Conservation (phyloP, 1,140 invertebrate genomes). For the Asobara japonica region DNA sequence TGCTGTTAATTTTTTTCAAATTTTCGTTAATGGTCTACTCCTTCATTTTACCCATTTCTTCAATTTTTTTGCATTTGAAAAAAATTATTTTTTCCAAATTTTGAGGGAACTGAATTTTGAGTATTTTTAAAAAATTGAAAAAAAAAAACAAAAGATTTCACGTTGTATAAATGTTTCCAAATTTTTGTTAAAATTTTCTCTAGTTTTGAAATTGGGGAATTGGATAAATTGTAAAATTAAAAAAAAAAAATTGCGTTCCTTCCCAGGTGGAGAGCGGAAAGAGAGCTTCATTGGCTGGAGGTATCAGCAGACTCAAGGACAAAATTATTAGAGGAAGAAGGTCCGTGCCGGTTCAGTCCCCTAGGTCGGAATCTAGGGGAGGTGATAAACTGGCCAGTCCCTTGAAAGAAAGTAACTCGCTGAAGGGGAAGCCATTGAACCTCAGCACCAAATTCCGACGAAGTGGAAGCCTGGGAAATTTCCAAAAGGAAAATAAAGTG, state of each 20-base stretch:
- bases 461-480: neutral
- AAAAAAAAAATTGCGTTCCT: too few species aligned
- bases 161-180: too few species aligned
- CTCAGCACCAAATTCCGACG: neutral
- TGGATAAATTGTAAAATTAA: too few species aligned
- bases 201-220: too few species aligned
- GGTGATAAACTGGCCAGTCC: neutral
- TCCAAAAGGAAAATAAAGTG: neutral
- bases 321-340: neutral
- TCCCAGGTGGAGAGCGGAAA: neutral
- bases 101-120: neutral
- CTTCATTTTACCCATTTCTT: too few species aligned
- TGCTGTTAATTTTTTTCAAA: too few species aligned
- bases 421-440: neutral
- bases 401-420: neutral
- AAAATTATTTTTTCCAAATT: too few species aligned
- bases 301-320: neutral
- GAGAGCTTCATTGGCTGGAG: neutral
- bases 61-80: too few species aligned
- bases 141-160: too few species aligned
- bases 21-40: too few species aligned
- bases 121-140: too few species aligned
- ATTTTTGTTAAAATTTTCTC: too few species aligned
- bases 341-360: neutral
- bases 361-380: neutral